These are phyloP conservation scores for Epinotia ramella DNA, from an alignment of 2,888 invertebrate genomes.

Conservation along the genomic window DNA sequence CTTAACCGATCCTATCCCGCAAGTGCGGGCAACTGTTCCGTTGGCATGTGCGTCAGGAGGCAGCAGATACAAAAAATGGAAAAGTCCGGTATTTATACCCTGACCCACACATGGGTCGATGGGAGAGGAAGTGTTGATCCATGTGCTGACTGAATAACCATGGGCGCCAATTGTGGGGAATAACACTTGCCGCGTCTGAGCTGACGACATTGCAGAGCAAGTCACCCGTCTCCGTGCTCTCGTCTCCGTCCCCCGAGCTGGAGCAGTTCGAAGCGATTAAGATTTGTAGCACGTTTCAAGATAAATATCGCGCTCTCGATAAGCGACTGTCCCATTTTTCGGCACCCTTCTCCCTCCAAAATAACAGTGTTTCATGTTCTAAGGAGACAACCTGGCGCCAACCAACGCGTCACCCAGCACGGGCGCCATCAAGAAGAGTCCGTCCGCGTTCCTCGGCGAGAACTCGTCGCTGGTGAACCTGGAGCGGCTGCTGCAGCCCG, in stretches of 20 bases:
- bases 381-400: slow-evolving; percentile 82
- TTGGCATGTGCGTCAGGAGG: too few relatives aligned
- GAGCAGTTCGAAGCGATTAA: not conserved
- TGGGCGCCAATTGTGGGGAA: not conserved
- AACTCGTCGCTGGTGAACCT: slow-evolving; percentile 98
- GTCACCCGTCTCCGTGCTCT: slow-evolving; percentile 71
- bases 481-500: slow-evolving; percentile 95
- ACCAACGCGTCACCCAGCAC: slow-evolving; percentile 77
- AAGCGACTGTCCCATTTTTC: too few relatives aligned
- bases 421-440: slow-evolving; percentile 93
- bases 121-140: too few relatives aligned
- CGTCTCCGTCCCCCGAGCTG: slow-evolving; percentile 52
- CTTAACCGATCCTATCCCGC: too few relatives aligned
- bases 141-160: too few relatives aligned
- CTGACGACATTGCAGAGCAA: slow-evolving; percentile 60
- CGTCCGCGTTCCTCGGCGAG: slow-evolving; percentile 98
- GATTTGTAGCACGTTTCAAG: slow-evolving; percentile 45
- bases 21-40: too few relatives aligned
- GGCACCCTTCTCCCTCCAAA: too few relatives aligned
- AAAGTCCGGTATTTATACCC: too few relatives aligned
- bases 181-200: slow-evolving; percentile 8
- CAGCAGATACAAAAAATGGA: too few relatives aligned
- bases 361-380: slow-evolving; percentile 13
- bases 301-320: too few relatives aligned
- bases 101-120: too few relatives aligned